Evolutionary conservation across 1,140 invertebrate species (phyloP), one percentile per base, ranked within the genome.

Genomic region (Plectrocnemia conspersa): DNA sequence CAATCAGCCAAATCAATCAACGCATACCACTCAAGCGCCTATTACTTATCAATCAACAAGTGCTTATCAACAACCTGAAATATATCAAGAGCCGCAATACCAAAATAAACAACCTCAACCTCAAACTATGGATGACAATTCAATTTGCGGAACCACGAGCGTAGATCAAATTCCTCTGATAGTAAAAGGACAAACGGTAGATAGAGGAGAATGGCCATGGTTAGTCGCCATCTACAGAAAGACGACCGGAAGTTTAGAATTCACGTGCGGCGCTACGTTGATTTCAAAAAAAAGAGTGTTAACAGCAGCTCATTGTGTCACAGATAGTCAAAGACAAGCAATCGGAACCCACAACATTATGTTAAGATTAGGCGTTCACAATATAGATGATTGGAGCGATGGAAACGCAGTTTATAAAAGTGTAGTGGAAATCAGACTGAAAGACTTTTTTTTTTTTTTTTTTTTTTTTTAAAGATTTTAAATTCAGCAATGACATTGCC

Each of bases 191-290:
- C 23, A 65, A 1, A 41, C 46, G 3, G 66, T 66, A 4, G 52
- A 46, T 7, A 66, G 64, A 23, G 74, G 72, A 0, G 68, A 76
- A 13, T 79, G 75, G 72, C 78, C 78, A 0, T 80, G 79, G 78
- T 38, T 78, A 15, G 73, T 56, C 1, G 77, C 76, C 0, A 67
- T 80, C 18, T 78, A 75, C 40, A 1, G 68, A 1, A 55, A 61
- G 0, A 66, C 61, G 19, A 45, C 63, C 1, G 41, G 61, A 2
- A 58, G 68, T 1, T 63, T 72, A 1, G 63, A 70, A 13, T 80
- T 75, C 63, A 72, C 72, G 6, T 68, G 66, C 50, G 63, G 63
- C 11, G 64, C 62, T 6, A 63, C 61, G 15, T 41, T 69, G 9
- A 63, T 69, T 19, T 66, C 66, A 1, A 42, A 62, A 5, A 62